Conservation (phyloP, 1,140 invertebrate species). For the Popillia japonica region DNA sequence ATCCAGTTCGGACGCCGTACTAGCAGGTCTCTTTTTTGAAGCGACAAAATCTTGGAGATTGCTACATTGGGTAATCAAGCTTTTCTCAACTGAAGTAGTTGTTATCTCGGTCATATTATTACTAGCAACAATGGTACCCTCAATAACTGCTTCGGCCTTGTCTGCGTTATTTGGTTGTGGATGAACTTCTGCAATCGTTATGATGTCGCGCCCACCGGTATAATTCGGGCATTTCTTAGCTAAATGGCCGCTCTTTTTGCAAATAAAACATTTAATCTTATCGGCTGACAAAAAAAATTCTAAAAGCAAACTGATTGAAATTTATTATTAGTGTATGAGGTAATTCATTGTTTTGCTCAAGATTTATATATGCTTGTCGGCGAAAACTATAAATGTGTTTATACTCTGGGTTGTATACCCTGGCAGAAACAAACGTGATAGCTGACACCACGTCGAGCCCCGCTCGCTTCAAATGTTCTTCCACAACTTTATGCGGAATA, state of each 20-base stretch:
- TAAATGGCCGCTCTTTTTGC: neutral
- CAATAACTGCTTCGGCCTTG: too few species aligned
- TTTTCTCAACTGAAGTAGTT: neutral
- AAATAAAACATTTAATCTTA: neutral
- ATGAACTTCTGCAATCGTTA: neutral
- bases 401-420: conserved; percentile 32
- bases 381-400: conserved; percentile 39
- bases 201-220: neutral
- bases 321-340: neutral
- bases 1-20: neutral
- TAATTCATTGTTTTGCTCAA: neutral
- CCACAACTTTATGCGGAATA: conserved; percentile 23
- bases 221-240: neutral
- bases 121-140: too few species aligned
- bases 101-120: neutral
- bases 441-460: conserved; percentile 18
- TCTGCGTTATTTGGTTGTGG: neutral
- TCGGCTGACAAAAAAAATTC: conserved; percentile 6
- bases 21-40: neutral
- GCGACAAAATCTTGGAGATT: too few species aligned
- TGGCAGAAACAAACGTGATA: conserved; percentile 32
- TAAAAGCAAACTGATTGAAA: neutral
- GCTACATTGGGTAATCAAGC: neutral
- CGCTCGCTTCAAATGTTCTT: neutral
- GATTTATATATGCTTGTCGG: conserved; percentile 33